phyloP scores from a whole-genome alignment of 2,888 invertebrate genomes.

The Belgica antarctica region DNA sequence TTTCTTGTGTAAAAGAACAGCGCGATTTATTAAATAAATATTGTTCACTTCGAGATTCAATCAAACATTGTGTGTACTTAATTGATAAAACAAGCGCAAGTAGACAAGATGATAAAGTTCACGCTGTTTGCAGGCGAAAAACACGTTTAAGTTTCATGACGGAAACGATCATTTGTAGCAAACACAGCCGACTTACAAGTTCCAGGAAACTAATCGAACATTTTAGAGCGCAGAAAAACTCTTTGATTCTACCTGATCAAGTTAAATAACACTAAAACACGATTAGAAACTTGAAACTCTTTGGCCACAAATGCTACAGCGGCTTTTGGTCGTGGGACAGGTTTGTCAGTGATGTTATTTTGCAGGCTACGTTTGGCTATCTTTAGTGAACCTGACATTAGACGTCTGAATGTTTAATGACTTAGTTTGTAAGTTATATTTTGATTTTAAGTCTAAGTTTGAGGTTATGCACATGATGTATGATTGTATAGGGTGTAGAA shows the following conservation, averaged over 20 bases:
- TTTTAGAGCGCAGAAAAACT: background rate
- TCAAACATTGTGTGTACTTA: background rate
- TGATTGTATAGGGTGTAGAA: too few species aligned
- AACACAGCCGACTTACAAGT: background rate
- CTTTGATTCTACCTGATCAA: background rate
- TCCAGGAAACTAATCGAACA: background rate
- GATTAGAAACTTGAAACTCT: background rate
- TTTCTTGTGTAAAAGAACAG: background rate
- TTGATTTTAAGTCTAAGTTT: too few species aligned
- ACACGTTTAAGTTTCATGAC: background rate
- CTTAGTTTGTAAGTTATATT: too few species aligned
- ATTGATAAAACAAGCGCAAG: background rate
- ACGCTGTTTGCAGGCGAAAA: background rate
- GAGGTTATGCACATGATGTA: too few species aligned
- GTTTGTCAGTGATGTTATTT: too few species aligned
- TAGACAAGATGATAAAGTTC: background rate
- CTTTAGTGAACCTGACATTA: too few species aligned
- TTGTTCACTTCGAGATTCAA: background rate
- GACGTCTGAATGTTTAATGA: too few species aligned
- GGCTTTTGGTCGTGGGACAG: background rate
- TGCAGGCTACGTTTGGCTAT: too few species aligned
- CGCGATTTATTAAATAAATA: conserved; percentile 20
- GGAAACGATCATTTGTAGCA: background rate
- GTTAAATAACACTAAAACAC: background rate
- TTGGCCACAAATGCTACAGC: background rate